phyloP scores from a whole-genome alignment of 2,888 invertebrate species.

The Nudaria mundana region DNA sequence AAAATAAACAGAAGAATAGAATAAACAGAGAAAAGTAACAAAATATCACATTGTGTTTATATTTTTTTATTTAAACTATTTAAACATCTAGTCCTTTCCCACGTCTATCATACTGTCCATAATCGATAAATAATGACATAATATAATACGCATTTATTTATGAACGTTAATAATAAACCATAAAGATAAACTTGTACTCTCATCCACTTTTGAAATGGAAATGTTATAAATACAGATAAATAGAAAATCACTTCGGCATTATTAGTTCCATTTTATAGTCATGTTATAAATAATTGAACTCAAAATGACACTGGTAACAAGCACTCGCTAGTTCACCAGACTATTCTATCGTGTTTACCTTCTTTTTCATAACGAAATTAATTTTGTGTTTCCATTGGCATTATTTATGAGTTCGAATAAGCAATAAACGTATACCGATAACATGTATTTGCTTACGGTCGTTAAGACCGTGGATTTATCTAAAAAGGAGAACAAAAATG shows the following conservation, averaged over 20 bases:
- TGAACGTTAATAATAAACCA: too few species aligned
- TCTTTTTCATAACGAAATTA: conserved; percentile 71
- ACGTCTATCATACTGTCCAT: too few species aligned
- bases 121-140: too few species aligned
- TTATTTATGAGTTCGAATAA: conserved; percentile 77
- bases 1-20: too few species aligned
- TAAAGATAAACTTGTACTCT: conserved; percentile 10
- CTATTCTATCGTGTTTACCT: conserved; percentile 56
- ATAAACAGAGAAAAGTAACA: too few species aligned
- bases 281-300: conserved; percentile 44
- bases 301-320: conserved; percentile 34
- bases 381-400: conserved; percentile 72
- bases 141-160: too few species aligned
- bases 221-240: conserved; percentile 29
- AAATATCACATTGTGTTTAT: too few species aligned
- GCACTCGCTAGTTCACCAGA: conserved; percentile 39
- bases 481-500: conserved; percentile 78
- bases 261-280: conserved; percentile 28
- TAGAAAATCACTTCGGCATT: conserved; percentile 26
- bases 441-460: conserved; percentile 77
- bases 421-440: conserved; percentile 78
- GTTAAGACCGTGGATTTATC: conserved; percentile 78
- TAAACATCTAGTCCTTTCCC: too few species aligned
- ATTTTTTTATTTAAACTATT: too few species aligned
- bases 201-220: conserved; percentile 24